Base-by-base conservation (phyloP, 2,888 invertebrate genomes). In the Eumacrocentrus americanus region DNA sequence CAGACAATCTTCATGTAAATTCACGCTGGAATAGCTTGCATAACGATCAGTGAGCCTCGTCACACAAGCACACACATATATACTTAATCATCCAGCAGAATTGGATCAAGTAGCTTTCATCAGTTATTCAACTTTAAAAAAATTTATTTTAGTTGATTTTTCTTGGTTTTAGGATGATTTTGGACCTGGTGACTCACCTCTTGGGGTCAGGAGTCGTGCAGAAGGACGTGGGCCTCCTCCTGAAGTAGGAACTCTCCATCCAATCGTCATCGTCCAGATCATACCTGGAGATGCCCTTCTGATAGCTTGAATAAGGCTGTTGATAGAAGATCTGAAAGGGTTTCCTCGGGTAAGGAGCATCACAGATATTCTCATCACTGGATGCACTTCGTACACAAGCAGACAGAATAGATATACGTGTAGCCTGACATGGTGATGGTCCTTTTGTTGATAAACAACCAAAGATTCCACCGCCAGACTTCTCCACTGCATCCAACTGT, bases 311-410 rank as follows among this genome's bases (percentile, higher is more conserved):
- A 54, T 77, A 77, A 52, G 80, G 80, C 66, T 77, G 79, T 6
- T 76, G 74, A 59, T 76, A 72, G 69, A 78, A 72, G 37, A 78
- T 77, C 61, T 73, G 74, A 37, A 75, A 65, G 40, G 77, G 73
- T 18, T 72, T 69, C 75, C 91, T 86, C 69, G 91, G 90, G 80
- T 91, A 91, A 64, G 92, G 92, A 58, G 91, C 91, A 74, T 92
- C 91, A 72, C 89, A 87, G 80, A 94, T 85, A 80, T 94, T 94
- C 83, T 94, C 94, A 82, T 94, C 94, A 70, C 93, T 93, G 70
- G 94, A 92, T 70, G 90, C 91, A 76, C 92, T 88, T 75, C 92
- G 88, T 71, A 94, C 92, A 82, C 94, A 94, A 65, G 92, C 92
- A 72, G 94, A 93, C 74, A 94, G 83, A 75, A 94, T 88, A 69